Base-by-base conservation (phyloP, 2,113 vertebrate genomes). In the Sylvilagus bachmani region DNA sequence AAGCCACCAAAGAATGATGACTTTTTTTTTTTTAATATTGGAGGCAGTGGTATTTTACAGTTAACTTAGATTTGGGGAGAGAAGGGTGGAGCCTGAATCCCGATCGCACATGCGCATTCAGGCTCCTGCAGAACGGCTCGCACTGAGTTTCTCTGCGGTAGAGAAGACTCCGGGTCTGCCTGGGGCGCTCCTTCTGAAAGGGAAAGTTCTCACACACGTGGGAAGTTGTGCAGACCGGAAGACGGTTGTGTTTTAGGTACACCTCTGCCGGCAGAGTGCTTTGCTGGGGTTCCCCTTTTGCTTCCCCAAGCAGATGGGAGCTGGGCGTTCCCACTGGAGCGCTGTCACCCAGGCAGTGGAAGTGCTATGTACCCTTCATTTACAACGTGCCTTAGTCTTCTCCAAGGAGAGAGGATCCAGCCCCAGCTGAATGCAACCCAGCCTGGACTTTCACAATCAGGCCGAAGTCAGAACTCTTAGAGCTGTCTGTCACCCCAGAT, bases 361-460 rank as follows among this genome's bases (percentile, higher is more conserved):
- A 44, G 6, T 78, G 71, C 44, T 61, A 25, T 96, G 88, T 83
- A 67, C 78, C 93, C 79, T 82, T 83, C 58, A 6, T 71, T 78
- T 67, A 38, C 14, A 33, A 66, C 75, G 82, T 67, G 38, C n/a
- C 61, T 31, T 53, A 10, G 4, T 73, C 44, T 85, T 94, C 64
- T 58, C 71, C 31, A 69, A 49, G 61, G 5, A 11, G 49, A 79
- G 14, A 27, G 61, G 64, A 93, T 69, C 38, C 80, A 75, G 21
- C 51, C 81, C 78, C 25, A 90, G 58, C 51, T 53, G 19, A 94
- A 86, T 25, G 58, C 83, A 74, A 89, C 79, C 44, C 14, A 67
- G 27, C 11, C 55, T 80, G 64, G 49, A 64, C 49, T 66, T 83
- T 58, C 86, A 19, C 70, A 77, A 85, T 78, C 51, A 53, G 12